A percentile compares a stretch with the other conserved stretches of the same genome.
phyloP scores from a whole-genome alignment of 1,140 invertebrate genomes.

The Musca vetustissima region DNA sequence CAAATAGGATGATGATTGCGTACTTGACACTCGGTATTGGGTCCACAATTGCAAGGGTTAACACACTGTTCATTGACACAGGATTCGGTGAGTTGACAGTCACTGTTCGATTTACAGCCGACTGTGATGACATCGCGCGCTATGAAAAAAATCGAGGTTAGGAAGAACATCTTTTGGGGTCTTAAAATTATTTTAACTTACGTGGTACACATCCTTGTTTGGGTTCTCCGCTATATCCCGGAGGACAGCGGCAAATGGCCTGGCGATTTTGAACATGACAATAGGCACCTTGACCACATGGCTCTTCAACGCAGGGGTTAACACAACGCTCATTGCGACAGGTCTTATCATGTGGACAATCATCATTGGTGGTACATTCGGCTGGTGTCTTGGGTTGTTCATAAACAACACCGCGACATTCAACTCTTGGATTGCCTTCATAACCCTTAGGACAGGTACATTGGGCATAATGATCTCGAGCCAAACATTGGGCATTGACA shows the following conservation, averaged over 20 bases:
- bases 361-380: conserved; percentile 75
- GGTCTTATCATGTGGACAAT: conserved; percentile 71
- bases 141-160: conserved; percentile 31
- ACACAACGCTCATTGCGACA: conserved; percentile 76
- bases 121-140: conserved; percentile 62
- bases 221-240: conserved; percentile 75
- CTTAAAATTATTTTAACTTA: conserved; percentile 62
- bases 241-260: conserved; percentile 78
- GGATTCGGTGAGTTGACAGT: conserved; percentile 76
- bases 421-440: conserved; percentile 78
- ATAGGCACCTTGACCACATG: conserved; percentile 75
- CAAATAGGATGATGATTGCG: conserved; percentile 81
- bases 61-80: conserved; percentile 78
- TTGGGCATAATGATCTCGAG: conserved; percentile 71
- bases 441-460: conserved; percentile 80
- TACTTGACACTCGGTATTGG: conserved; percentile 77
- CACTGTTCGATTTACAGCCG: conserved; percentile 75
- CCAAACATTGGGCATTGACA: conserved; percentile 79
- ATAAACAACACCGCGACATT: conserved; percentile 64
- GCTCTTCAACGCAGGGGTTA: conserved; percentile 71
- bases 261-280: conserved; percentile 76
- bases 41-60: conserved; percentile 82
- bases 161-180: neutral
- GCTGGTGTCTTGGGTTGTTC: conserved; percentile 57
- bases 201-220: conserved; percentile 71